These are phyloP conservation scores for Cheirogaleus major DNA, from an alignment of 2,797 vertebrate genomes.

Conservation along the genomic window DNA sequence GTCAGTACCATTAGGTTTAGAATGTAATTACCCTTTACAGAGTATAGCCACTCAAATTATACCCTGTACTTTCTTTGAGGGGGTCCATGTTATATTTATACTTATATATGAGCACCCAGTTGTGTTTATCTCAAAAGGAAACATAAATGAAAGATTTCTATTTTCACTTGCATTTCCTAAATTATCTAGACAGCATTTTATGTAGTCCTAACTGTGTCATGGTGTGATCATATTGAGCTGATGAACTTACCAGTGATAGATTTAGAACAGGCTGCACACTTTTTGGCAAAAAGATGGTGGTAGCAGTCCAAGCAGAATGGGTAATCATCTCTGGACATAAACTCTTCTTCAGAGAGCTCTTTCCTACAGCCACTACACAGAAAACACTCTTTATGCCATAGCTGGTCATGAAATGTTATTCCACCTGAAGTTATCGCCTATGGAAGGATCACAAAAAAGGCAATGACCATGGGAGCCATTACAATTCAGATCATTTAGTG, in stretches of 20 bases:
- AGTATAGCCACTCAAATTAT: neutral
- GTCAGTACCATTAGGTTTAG: neutral
- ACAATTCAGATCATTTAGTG: neutral
- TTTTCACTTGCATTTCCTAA: neutral
- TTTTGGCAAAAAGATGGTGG: slow-evolving; percentile 93
- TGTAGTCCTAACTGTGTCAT: neutral
- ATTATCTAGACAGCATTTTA: neutral
- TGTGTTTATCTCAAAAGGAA: slow-evolving; percentile 22
- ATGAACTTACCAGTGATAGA: slow-evolving; percentile 92
- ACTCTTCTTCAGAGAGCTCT: slow-evolving; percentile 93
- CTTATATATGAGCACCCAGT: neutral
- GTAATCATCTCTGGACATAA: slow-evolving; percentile 93
- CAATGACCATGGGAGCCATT: neutral
- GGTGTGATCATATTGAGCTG: neutral
- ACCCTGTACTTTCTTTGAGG: neutral
- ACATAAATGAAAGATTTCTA: neutral
- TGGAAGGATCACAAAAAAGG: slow-evolving; percentile 50
- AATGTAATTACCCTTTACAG: neutral
- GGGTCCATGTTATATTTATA: neutral
- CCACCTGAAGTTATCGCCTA: slow-evolving; percentile 95
- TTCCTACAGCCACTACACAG: slow-evolving; percentile 93
- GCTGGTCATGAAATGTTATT: slow-evolving; percentile 93
- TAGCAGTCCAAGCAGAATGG: slow-evolving; percentile 97
- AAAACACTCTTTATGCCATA: slow-evolving; percentile 97
- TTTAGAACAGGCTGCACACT: slow-evolving; percentile 93